Evolutionary conservation across 1,140 invertebrate genomes (phyloP), one percentile per base, ranked within the genome.

Genomic region (Drosophila biarmipes): DNA sequence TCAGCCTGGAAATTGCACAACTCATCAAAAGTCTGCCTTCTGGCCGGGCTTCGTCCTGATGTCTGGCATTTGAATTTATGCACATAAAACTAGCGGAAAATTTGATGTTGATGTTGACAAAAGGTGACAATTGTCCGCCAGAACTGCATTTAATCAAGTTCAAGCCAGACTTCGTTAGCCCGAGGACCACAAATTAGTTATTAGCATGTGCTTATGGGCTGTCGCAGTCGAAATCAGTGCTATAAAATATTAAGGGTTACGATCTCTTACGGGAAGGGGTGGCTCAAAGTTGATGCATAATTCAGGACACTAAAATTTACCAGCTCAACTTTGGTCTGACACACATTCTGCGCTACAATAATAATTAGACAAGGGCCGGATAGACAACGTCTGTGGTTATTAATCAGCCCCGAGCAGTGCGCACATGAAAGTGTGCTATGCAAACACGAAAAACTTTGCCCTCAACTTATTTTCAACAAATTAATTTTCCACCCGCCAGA

Each of bases 391-490:
- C 31, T 57, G 61, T 51, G 58, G 63, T 76, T 78, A 86, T 86
- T 86, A 86, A 86, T 87, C 82, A 82, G 62, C 62, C 35, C 46
- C 17, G 29, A 68, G 61, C 57, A 24, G 29, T 6, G 27, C 38
- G 53, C 56, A 55, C 55, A 34, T 34, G 55, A 66, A 62, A 59
- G 68, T 79, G 63, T 62, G 62, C 57, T 75, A 63, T 35, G 53
- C 69, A 63, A 59, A 64, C 55, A 59, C 59, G 46, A 46, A 73
- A 90, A 80, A 78, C 81, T 87, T 90, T 80, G n/a, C 64, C 76
- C 58, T 75, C 73, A 90, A 90, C 82, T 90, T 90, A 77, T 90
- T 84, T 87, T 87, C 76, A 90, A 80, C 87, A 90, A 90, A 90
- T 90, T 90, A 90, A 90, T 90, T 90, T 87, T 72, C 43, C 52